phyloP scores from a whole-genome alignment of 1,140 invertebrate species.

The Drosophila burlai region DNA sequence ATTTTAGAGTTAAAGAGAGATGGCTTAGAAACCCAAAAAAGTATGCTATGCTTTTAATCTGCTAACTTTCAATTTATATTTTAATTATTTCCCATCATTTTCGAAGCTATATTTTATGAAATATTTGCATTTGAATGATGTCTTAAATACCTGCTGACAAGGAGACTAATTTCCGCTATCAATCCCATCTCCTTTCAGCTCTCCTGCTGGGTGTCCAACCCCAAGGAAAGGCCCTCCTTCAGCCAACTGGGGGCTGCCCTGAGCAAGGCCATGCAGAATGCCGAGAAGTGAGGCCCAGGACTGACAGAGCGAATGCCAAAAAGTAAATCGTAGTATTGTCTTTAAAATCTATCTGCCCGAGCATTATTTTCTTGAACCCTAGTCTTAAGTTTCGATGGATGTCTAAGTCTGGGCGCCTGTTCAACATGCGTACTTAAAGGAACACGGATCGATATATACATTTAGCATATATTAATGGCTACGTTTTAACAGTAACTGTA shows the following conservation, averaged over 20 bases:
- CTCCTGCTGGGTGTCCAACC: conserved; percentile 87
- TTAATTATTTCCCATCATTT: background rate
- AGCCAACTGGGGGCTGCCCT: conserved; percentile 80
- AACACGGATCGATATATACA: conserved; percentile 19
- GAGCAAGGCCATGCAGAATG: conserved; percentile 81
- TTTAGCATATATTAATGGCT: conserved; percentile 19
- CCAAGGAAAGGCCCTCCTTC: conserved; percentile 88
- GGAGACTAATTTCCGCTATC: background rate
- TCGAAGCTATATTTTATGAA: background rate
- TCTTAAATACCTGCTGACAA: background rate
- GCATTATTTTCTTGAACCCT: conserved; percentile 26
- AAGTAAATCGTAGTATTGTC: conserved; percentile 48
- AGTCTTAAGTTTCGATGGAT: conserved; percentile 36
- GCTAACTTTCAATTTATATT: background rate
- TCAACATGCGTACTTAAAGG: conserved; percentile 64
- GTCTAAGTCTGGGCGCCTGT: conserved; percentile 49
- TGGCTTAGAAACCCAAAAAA: background rate
- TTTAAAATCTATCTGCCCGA: conserved; percentile 18
- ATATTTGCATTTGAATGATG: background rate
- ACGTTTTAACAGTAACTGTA: conserved; percentile 60
- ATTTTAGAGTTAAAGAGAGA: background rate
- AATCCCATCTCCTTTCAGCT: conserved; percentile 25
- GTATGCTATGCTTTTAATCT: background rate
- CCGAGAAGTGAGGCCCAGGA: conserved; percentile 61
- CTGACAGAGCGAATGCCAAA: conserved; percentile 49